Base-by-base conservation (phyloP, 2,888 invertebrate species). In the Macrophya alboannulata region DNA sequence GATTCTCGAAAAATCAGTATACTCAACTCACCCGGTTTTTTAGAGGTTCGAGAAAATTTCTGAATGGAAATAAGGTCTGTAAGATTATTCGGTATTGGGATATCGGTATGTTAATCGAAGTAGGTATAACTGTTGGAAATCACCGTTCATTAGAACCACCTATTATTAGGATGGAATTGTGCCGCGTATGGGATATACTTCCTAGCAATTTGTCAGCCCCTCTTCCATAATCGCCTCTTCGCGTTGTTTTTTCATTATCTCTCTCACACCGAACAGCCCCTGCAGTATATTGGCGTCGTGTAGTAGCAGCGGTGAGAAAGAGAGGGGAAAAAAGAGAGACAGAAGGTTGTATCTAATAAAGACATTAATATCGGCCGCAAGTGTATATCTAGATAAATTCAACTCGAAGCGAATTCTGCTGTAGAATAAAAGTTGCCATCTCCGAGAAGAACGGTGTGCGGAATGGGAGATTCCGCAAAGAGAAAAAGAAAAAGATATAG, bases 331-430 rank as follows among this genome's bases (percentile, higher is more conserved):
- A 77, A 65, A 81, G 83, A 79, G 85, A 87, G 89, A 90, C 87
- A 84, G 77, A 84, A 87, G 85, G 86, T 51, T 81, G 87, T 87
- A 85, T 88, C 90, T 93, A 92, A 93, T 93, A 92, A 92, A 93
- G 93, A 91, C 93, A 92, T 93, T 92, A 92, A 93, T 92, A 93
- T 92, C 90, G 90, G 89, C 89, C 90, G 89, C 89, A 89, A 89
- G 88, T 89, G 88, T 89, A 92, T 91, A 62, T 21, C 90, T 89
- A 88, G 90, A 90, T 90, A 89, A 68, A 71, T 83, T 68, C 37
- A 51, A 43, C 77, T 48, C 21, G 25, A 43, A 10, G 43, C 21
- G 43, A 62, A 62, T 43, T 62, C 62, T 15, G 62, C 81, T 43
- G 5, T 12, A 1, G 45, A 21, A 1, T 55, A 55, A 65, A 51